These are phyloP conservation scores for Phortica variegata DNA, from an alignment of 1,140 invertebrate genomes.

Conservation along the genomic window DNA sequence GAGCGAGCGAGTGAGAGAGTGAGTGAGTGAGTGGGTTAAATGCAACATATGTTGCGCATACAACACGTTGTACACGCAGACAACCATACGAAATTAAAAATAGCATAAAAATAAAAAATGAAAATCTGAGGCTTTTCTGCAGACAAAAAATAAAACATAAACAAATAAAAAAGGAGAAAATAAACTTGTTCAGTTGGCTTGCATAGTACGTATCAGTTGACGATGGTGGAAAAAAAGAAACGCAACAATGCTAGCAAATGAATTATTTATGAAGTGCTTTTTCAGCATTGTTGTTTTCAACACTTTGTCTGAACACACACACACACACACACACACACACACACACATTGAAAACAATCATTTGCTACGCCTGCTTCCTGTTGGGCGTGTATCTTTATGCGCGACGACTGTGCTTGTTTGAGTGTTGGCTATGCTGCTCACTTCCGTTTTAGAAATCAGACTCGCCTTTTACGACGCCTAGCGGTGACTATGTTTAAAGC, in stretches of 20 bases:
- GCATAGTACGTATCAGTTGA: constrained; percentile 45
- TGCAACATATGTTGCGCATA: constrained; percentile 49
- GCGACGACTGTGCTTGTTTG: constrained; percentile 12
- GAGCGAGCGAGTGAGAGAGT: neutral
- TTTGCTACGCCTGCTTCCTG: constrained; percentile 4
- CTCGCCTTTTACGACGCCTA: too few species aligned
- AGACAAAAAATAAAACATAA: constrained; percentile 11
- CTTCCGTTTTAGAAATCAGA: neutral
- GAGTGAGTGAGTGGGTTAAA: neutral
- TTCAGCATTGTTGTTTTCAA: constrained; percentile 26
- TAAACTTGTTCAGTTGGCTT: constrained; percentile 21
- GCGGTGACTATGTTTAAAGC: too few species aligned
- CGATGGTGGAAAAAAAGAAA: too few species aligned
- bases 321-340: neutral
- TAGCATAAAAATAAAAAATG: neutral
- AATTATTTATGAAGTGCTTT: constrained; percentile 57
- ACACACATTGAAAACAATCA: neutral
- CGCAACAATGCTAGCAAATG: too few species aligned
- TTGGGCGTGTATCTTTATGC: constrained; percentile 3
- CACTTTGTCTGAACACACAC: neutral
- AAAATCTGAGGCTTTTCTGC: too few species aligned
- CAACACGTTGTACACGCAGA: constrained; percentile 29
- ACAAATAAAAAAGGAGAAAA: constrained; percentile 7
- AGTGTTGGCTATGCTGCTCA: constrained; percentile 16
- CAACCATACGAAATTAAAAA: constrained; percentile 12